Evolutionary conservation across 2,113 vertebrate genomes (phyloP).

Genomic region (Danionella cerebrum): DNA sequence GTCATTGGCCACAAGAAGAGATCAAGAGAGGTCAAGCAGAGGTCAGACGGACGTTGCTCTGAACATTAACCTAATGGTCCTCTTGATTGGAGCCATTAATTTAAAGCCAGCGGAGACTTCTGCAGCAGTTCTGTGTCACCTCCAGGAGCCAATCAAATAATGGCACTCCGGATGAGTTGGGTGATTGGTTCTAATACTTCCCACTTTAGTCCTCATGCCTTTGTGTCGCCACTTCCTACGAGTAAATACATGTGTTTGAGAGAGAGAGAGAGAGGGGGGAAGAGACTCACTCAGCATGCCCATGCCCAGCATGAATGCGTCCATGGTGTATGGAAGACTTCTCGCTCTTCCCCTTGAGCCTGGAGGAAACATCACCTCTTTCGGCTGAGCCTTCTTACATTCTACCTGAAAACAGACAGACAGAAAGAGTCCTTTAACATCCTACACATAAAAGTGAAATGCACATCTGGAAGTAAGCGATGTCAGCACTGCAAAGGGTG

Average conservation of each 20-base stretch:
- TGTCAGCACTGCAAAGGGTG: too few species aligned
- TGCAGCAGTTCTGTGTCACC: too few species aligned
- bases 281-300: conserved; percentile 84
- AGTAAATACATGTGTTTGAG: not conserved
- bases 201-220: too few species aligned
- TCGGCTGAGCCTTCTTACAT: conserved; percentile 93
- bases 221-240: too few species aligned
- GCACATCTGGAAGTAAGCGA: too few species aligned
- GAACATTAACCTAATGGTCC: conserved; percentile 99
- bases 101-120: too few species aligned
- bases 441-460: too few species aligned
- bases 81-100: conserved; percentile 92
- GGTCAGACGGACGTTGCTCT: conserved; percentile 90
- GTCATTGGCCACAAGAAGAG: conserved; percentile 61
- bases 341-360: conserved; percentile 84
- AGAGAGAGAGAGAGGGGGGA: not conserved
- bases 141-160: not conserved
- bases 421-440: too few species aligned
- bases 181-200: too few species aligned
- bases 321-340: conserved; percentile 85
- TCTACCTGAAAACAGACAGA: conserved; percentile 73
- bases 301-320: conserved; percentile 90
- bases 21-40: too few species aligned
- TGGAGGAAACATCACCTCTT: conserved; percentile 91
- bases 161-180: not conserved